Conservation (phyloP, 2,888 invertebrate genomes). For the Sarcophaga variegata region DNA sequence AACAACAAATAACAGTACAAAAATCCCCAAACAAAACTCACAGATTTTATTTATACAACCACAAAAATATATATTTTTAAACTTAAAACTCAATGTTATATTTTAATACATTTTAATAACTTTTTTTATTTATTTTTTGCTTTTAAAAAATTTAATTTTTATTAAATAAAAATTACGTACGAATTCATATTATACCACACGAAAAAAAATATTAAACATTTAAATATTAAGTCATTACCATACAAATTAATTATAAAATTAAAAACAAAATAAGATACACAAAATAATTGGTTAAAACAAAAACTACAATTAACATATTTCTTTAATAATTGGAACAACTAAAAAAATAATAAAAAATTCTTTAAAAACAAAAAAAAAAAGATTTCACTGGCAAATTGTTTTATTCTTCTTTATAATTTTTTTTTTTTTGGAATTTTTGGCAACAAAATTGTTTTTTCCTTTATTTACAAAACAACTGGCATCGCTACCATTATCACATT, state of each 20-base stretch:
- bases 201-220: constrained; percentile 64
- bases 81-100: constrained; percentile 6
- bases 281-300: constrained; percentile 66
- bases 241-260: constrained; percentile 62
- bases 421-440: neutral
- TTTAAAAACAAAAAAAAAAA: constrained; percentile 50
- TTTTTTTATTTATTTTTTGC: constrained; percentile 20
- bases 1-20: constrained; percentile 69
- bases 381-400: neutral
- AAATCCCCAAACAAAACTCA: constrained; percentile 50
- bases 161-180: constrained; percentile 28
- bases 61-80: constrained; percentile 33
- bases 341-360: constrained; percentile 42
- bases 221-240: constrained; percentile 67
- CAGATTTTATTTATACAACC: constrained; percentile 64
- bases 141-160: constrained; percentile 15
- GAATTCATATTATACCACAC: constrained; percentile 41
- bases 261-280: constrained; percentile 65
- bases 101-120: constrained; percentile 20
- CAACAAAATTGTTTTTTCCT: constrained; percentile 14
- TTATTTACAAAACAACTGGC: constrained; percentile 18
- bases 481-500: constrained; percentile 2
- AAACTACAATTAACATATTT: constrained; percentile 71
- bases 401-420: neutral
- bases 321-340: constrained; percentile 71